phyloP scores from a whole-genome alignment of 1,140 invertebrate genomes.

The Microplitis demolitor region DNA sequence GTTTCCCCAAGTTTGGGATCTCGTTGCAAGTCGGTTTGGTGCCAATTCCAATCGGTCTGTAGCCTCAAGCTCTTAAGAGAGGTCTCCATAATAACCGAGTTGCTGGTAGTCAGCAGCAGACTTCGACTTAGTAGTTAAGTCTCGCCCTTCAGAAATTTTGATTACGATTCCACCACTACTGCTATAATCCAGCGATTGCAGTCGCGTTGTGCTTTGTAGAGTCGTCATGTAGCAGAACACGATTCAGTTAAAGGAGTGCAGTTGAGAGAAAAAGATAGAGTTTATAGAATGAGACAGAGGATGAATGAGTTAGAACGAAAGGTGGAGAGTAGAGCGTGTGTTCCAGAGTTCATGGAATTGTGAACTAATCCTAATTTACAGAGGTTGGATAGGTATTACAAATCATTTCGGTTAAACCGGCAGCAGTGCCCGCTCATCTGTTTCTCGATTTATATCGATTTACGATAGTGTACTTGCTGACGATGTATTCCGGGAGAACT shows the following conservation, averaged over 20 bases:
- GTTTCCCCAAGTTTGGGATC: constrained; percentile 5
- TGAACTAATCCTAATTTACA: constrained; percentile 47
- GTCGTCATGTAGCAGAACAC: constrained; percentile 12
- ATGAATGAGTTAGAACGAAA: background rate
- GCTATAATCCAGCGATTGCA: constrained; percentile 20
- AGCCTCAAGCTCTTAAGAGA: constrained; percentile 13
- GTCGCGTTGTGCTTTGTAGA: constrained; percentile 8
- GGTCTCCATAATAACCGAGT: constrained; percentile 29
- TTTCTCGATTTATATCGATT: constrained; percentile 29
- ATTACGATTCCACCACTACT: constrained; percentile 33
- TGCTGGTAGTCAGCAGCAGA: constrained; percentile 22
- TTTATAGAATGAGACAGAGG: background rate
- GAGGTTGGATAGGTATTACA: constrained; percentile 29
- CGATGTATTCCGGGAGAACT: background rate
- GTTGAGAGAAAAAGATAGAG: background rate
- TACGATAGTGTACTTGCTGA: constrained; percentile 1
- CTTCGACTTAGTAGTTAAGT: constrained; percentile 32
- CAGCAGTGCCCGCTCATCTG: constrained; percentile 17
- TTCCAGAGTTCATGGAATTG: constrained; percentile 29
- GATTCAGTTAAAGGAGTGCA: background rate
- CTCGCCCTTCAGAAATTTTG: constrained; percentile 34
- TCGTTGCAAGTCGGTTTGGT: constrained; percentile 21
- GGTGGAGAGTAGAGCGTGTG: constrained; percentile 2
- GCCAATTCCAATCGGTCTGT: constrained; percentile 44
- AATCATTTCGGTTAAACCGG: constrained; percentile 37